phyloP scores from a whole-genome alignment of 2,113 vertebrate genomes.

The Ochotona princeps region DNA sequence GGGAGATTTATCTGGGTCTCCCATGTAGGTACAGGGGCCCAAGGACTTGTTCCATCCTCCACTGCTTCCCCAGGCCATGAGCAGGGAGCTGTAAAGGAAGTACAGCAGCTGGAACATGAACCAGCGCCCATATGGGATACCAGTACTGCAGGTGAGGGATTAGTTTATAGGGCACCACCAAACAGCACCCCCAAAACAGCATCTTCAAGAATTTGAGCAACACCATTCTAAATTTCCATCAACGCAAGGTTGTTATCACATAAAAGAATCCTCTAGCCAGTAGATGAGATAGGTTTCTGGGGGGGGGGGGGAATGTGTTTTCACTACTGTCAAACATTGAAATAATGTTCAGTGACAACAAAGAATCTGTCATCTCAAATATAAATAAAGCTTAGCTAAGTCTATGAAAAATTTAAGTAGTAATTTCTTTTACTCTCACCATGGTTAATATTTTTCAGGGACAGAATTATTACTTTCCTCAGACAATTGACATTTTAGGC shows the following conservation, averaged over 20 bases:
- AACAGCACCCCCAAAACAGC: too few relatives aligned
- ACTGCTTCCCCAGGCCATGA: too few relatives aligned
- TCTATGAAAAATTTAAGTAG: background rate
- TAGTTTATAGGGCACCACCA: too few relatives aligned
- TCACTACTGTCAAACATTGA: background rate
- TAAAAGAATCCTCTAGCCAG: background rate
- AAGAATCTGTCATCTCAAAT: background rate
- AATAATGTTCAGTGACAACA: background rate
- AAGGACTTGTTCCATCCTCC: too few relatives aligned
- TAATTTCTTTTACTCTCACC: background rate
- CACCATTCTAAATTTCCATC: background rate
- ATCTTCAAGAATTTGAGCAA: background rate
- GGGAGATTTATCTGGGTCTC: too few relatives aligned
- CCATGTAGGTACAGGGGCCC: too few relatives aligned
- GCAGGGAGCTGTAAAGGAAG: too few relatives aligned
- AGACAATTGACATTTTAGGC: background rate
- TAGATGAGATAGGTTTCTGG: background rate
- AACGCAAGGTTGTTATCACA: background rate
- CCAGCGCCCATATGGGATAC: too few relatives aligned
- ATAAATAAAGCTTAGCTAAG: background rate
- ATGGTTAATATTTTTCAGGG: background rate
- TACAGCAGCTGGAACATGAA: too few relatives aligned
- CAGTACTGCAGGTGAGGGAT: too few relatives aligned
- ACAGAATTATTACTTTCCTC: constrained; percentile 56
- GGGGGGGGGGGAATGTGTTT: background rate